Conservation (phyloP, 2,797 vertebrate species). For the Sebastolobus alascanus region DNA sequence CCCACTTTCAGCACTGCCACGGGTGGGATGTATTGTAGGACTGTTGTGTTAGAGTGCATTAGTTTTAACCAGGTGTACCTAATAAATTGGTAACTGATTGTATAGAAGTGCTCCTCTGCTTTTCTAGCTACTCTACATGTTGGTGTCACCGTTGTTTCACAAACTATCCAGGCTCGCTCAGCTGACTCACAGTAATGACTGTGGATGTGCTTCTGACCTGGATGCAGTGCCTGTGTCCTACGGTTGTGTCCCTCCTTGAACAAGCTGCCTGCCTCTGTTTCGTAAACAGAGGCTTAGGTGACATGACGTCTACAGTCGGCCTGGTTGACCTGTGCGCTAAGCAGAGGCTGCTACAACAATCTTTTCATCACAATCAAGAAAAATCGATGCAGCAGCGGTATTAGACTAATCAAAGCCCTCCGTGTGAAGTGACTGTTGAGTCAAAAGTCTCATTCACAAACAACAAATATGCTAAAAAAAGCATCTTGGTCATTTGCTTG, state of each 20-base stretch:
- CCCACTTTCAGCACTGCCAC: neutral
- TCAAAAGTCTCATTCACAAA: slow-evolving; percentile 46
- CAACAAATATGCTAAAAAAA: slow-evolving; percentile 51
- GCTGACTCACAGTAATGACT: slow-evolving; percentile 23
- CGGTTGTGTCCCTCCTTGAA: slow-evolving; percentile 54
- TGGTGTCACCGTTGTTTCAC: slow-evolving; percentile 20
- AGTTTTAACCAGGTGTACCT: neutral
- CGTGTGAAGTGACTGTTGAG: slow-evolving; percentile 14
- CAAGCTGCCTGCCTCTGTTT: slow-evolving; percentile 53
- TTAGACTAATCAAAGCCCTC: slow-evolving; percentile 31
- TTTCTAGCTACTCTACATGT: slow-evolving; percentile 1
- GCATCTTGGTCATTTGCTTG: slow-evolving; percentile 22
- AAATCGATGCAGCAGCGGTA: slow-evolving; percentile 14
- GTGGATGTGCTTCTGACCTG: slow-evolving; percentile 44
- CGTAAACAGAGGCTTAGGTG: slow-evolving; percentile 49
- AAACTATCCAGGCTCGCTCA: slow-evolving; percentile 3
- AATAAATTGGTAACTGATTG: neutral
- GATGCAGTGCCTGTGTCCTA: slow-evolving; percentile 39
- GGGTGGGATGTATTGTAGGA: neutral
- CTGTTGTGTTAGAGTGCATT: neutral
- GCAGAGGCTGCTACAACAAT: neutral
- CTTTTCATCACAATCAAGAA: neutral
- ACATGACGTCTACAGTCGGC: slow-evolving; percentile 24
- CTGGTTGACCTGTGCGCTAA: slow-evolving; percentile 12
- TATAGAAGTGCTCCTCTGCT: neutral